Evolutionary conservation across 2,888 invertebrate genomes (phyloP), one percentile per base, ranked within the genome.

Genomic region (Didymodactylos carnosus): DNA sequence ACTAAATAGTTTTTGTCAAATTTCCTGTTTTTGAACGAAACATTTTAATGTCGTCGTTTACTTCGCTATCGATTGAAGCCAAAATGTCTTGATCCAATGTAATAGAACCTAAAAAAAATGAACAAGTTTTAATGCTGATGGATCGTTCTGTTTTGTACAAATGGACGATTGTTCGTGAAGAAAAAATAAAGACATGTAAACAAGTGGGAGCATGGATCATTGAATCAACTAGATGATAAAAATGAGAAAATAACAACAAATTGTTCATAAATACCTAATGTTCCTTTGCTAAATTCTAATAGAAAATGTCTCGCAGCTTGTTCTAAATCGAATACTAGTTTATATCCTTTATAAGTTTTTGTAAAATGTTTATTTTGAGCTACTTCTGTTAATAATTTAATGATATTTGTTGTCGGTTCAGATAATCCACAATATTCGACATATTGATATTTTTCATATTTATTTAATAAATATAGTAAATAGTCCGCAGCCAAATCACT

Each of bases 401-500:
- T 16, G 25, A 75, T 75, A 16, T 69, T 51, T 40, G 72, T 69
- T 7, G 72, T 39, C 14, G 75, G 75, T 23, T 39, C 46, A 29
- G 49, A 23, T 8, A 75, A 62, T n/a, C 46, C 51, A 25, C 62
- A 72, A 69, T 35, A 75, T 39, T 72, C 49, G 19, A 75, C 69
- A 69, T 75, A 75, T 16, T 40, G 29, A 35, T 62, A 35, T 41
- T 72, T 69, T n/a, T 40, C 19, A 23, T 71, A 49, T 49, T 72
- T 75, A 51, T 75, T 75, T 29, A 75, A 69, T 69, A 35, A 27
- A 35, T 43, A 75, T n/a, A 75, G 23, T n/a, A 72, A 39, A 51
- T 75, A 75, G 35, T 75, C 75, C 40, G 75, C 75, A 14, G 72
- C 35, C 14, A 75, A 29, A 72, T 75, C 72, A 3, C 72, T 35